These are phyloP conservation scores for Trichomalopsis sarcophagae DNA, from an alignment of 1,140 invertebrate species.

Conservation along the genomic window DNA sequence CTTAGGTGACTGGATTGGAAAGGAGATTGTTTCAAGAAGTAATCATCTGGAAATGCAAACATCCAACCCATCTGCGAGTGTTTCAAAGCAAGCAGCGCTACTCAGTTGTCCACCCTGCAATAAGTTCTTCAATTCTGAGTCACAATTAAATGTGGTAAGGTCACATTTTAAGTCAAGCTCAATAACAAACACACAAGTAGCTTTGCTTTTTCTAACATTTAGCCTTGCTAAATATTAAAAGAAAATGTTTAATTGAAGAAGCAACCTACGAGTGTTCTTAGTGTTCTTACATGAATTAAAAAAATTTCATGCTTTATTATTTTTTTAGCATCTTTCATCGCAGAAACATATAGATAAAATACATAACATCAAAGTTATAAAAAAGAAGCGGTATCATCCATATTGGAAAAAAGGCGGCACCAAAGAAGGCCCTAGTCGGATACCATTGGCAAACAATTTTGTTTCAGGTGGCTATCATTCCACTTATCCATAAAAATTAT, in stretches of 20 bases:
- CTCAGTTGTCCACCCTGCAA: slow-evolving; percentile 68
- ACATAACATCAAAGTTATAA: slow-evolving; percentile 61
- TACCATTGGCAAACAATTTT: slow-evolving; percentile 64
- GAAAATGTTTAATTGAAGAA: not conserved
- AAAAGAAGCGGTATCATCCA: slow-evolving; percentile 65
- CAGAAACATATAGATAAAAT: slow-evolving; percentile 68
- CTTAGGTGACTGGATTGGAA: slow-evolving; percentile 69
- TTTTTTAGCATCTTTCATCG: slow-evolving; percentile 70
- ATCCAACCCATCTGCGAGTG: slow-evolving; percentile 34
- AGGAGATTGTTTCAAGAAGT: slow-evolving; percentile 43
- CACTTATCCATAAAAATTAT: not conserved
- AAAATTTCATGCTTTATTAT: slow-evolving; percentile 5
- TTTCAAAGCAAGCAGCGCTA: slow-evolving; percentile 56
- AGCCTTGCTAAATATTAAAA: not conserved
- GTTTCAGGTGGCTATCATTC: slow-evolving; percentile 62
- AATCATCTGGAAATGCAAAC: slow-evolving; percentile 27
- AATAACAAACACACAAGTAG: too few species aligned
- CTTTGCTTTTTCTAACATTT: not conserved
- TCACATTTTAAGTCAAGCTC: not conserved
- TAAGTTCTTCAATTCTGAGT: slow-evolving; percentile 71
- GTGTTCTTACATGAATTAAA: slow-evolving; percentile 35
- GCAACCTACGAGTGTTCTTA: not conserved
- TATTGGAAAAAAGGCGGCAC: slow-evolving; percentile 67
- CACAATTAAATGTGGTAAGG: slow-evolving; percentile 70
- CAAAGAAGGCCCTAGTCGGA: slow-evolving; percentile 55